Percentiles rank a stretch among this genome's conserved stretches.
Conservation (phyloP, 2,113 vertebrate species). For the Petaurus breviceps region DNA sequence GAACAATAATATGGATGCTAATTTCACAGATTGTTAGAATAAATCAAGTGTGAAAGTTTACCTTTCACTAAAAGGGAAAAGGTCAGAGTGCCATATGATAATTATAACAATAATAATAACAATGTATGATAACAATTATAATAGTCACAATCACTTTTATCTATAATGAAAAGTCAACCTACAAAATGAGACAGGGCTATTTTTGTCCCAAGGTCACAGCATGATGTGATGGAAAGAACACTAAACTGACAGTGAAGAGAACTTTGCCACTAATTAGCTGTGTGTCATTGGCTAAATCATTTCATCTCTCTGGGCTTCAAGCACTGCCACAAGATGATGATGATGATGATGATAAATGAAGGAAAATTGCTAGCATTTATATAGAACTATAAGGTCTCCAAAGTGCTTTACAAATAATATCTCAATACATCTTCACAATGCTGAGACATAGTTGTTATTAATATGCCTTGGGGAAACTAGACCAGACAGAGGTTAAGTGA, state of each 20-base stretch:
- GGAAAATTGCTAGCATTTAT: not conserved
- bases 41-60: too few species aligned
- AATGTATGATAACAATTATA: too few species aligned
- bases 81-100: too few species aligned
- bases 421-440: not conserved
- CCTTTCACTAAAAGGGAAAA: too few species aligned
- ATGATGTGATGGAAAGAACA: not conserved
- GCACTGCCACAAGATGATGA: not conserved
- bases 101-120: too few species aligned
- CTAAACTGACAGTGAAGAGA: not conserved
- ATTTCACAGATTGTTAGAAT: too few species aligned
- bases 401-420: not conserved
- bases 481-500: too few species aligned
- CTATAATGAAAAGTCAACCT: too few species aligned
- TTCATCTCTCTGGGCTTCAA: not conserved
- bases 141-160: too few species aligned
- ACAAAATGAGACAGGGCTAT: too few species aligned
- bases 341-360: not conserved
- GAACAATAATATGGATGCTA: too few species aligned
- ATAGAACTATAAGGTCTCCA: not conserved
- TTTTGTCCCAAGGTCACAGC: not conserved
- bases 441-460: not conserved
- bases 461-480: not conserved
- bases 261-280: not conserved
- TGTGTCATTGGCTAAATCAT: not conserved